Base-by-base conservation (phyloP, 1,140 invertebrate species). In the Zaprionus camerounensis region DNA sequence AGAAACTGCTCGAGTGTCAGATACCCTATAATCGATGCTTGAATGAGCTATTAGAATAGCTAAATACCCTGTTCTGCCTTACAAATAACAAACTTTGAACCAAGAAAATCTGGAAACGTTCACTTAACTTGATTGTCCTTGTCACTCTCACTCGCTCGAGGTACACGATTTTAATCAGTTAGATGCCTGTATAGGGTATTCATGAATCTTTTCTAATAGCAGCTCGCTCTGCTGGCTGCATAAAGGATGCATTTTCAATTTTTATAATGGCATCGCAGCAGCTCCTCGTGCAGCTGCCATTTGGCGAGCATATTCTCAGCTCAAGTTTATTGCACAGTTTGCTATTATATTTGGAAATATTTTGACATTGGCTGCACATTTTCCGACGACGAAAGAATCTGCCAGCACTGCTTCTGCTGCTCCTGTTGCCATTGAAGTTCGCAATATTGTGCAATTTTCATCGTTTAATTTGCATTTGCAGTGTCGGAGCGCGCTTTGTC, bases 171-270 rank as follows among this genome's bases (percentile, higher is more conserved):
- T 46, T 17, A 46, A 46, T 46, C 41, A 46, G 41, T 17, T 7
- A 6, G n/a, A 20, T 22, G 46, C 46, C 9, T 4, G 22, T 28
- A 28, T 26, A 58, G 53, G 55, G 64, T 58, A 58, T 67, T 15
- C 36, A 24, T 46, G 56, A 44, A 58, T 38, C 58, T 41, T 46
- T 61, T 72, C 65, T 68, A 71, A 66, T 63, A 70, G 24, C 31
- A 12, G 46, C 20, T 12, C 20, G 46, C 20, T 51, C 46, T 51
- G 46, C 46, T 15, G 38, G 15, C 72, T 71, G 68, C 70, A 72
- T 66, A 72, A 67, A 59, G 71, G 56, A 58, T 71, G 69, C 62
- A 74, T 76, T 88, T 87, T 81, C 84, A 87, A 87, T 87, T 90
- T 90, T 80, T 78, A 71, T 87, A 87, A 87, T 87, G 84, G 71